phyloP scores from a whole-genome alignment of 2,888 invertebrate genomes.

The Mythimna lalbum region DNA sequence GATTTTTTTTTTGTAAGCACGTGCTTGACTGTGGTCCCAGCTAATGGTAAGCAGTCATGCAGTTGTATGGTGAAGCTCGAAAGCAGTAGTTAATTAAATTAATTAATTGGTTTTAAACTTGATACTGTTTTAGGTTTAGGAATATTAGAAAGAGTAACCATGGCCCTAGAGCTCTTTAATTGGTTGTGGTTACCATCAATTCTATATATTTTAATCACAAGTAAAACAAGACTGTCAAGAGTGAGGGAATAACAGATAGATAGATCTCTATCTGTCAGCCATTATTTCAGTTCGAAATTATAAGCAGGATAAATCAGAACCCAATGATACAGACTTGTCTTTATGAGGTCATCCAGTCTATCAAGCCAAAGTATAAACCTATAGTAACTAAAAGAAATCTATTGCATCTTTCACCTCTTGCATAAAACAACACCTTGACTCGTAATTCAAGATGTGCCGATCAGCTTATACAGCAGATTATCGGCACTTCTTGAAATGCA shows the following conservation, averaged over 20 bases:
- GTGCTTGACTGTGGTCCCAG: too few relatives aligned
- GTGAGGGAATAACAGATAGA: neutral
- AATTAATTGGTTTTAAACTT: neutral
- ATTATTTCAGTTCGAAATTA: too few relatives aligned
- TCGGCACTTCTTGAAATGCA: slow-evolving; percentile 65
- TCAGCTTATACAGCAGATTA: slow-evolving; percentile 60
- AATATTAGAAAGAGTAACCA: too few relatives aligned
- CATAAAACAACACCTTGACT: slow-evolving; percentile 28
- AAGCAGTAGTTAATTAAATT: neutral
- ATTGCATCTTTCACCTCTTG: slow-evolving; percentile 14
- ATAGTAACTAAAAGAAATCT: slow-evolving; percentile 9
- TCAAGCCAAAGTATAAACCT: neutral
- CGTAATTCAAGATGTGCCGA: neutral
- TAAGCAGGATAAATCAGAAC: too few relatives aligned
- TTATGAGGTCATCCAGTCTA: neutral
- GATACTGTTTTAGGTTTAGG: too few relatives aligned
- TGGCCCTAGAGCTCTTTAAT: neutral
- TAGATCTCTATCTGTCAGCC: neutral
- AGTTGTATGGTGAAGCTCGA: too few relatives aligned
- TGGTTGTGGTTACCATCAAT: neutral
- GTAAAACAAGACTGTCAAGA: neutral
- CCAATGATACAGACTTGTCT: neutral
- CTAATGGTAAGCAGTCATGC: too few relatives aligned
- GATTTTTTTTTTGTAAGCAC: too few relatives aligned
- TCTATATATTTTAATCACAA: slow-evolving; percentile 7